phyloP scores from a whole-genome alignment of 2,113 vertebrate genomes.

The Donacobius atricapilla region DNA sequence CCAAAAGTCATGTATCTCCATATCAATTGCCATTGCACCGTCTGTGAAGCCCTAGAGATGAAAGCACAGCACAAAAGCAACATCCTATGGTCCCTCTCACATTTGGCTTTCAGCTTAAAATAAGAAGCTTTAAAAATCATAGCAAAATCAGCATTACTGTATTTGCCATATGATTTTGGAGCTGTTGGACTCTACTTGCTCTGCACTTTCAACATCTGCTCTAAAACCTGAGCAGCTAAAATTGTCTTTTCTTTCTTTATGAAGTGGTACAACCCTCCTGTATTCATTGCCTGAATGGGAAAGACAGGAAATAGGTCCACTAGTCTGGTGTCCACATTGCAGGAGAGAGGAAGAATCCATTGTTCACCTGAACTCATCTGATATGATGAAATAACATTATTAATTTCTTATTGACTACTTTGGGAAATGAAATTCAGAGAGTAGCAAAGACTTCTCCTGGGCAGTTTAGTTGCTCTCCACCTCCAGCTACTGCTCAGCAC shows the following conservation, averaged over 20 bases:
- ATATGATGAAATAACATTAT: not conserved
- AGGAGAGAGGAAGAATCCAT: not conserved
- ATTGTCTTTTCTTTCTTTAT: not conserved
- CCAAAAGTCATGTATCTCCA: not conserved
- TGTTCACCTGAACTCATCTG: not conserved
- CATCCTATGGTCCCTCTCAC: not conserved
- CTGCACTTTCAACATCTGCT: not conserved
- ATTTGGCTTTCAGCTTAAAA: not conserved
- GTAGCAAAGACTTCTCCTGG: not conserved
- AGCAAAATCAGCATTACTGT: not conserved
- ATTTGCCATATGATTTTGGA: not conserved
- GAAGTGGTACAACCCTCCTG: not conserved
- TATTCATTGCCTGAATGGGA: not conserved
- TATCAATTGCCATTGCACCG: not conserved
- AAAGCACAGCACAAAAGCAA: not conserved
- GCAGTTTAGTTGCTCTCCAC: not conserved
- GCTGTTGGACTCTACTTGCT: not conserved
- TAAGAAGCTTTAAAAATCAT: not conserved
- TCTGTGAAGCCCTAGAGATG: not conserved
- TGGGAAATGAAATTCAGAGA: not conserved
- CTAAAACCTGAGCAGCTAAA: not conserved
- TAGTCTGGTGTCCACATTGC: not conserved
- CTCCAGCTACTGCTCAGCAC: not conserved
- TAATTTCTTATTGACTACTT: not conserved
- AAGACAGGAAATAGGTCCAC: not conserved